Base-by-base conservation (phyloP, 2,797 vertebrate species). In the Cottoperca gobio region DNA sequence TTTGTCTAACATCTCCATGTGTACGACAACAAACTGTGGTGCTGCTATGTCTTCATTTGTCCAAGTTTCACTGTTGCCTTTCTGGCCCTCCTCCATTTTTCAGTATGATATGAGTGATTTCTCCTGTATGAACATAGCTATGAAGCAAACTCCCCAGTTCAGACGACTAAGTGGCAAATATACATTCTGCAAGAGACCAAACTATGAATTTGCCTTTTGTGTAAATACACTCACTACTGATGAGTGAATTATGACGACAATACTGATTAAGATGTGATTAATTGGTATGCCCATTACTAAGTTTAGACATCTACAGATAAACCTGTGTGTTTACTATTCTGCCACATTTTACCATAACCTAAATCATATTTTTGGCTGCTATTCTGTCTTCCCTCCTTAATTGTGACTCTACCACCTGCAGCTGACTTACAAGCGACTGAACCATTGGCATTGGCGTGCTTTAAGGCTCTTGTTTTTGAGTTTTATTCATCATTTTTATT, bases 351-450 rank as follows among this genome's bases (percentile, higher is more conserved):
- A 52, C 4, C 2, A 1, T 40, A 61, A 49, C 8, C 58, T 1
- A 19, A 61, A 67, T 77, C 5, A 35, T 43, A 19, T 66, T 24
- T 48, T 61, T 24, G 49, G 10, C 21, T 69, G 60, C 49, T 54
- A 11, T 48, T 62, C 52, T 2, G 82, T 85, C 82, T 84, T 87
- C 83, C 57, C 69, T 33, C 61, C 46, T 52, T 28, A 35, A 40
- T 11, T 48, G 68, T 23, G 49, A 49, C 61, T 17, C 23, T 1
- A 14, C 8, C 1, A 13, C 49, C 46, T 61, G 59, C 46, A 65
- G 48, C 46, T 64, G 21, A 79, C 55, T 39, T 67, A 63, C 39
- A 42, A 9, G 5, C 9, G 67, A 82, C 70, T 75, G 64, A 79
- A 72, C 55, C 33, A 81, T 21, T 78, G 73, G 69, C 31, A 26